Conservation (phyloP, 2,797 vertebrate species). For the Pangasius krempfi region DNA sequence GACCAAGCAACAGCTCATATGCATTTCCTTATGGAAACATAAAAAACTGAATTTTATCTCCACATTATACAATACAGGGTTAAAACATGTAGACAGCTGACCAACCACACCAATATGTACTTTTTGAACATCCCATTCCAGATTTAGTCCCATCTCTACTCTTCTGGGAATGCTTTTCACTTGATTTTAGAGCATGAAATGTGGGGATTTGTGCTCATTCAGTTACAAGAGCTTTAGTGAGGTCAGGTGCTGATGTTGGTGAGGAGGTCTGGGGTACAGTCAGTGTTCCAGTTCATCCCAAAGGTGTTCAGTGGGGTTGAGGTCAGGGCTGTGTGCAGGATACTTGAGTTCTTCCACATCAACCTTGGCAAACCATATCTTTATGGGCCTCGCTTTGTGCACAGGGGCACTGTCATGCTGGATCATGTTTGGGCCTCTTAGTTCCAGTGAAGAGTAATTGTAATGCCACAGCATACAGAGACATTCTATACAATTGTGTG, state of each 20-base stretch:
- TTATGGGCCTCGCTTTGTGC: neutral
- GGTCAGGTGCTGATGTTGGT: neutral
- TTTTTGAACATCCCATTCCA: neutral
- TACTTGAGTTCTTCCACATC: too few species aligned
- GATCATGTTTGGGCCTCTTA: neutral
- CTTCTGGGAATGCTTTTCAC: neutral
- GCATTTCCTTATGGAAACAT: neutral
- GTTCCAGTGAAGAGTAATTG: neutral
- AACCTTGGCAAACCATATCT: neutral
- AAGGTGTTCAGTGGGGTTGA: neutral
- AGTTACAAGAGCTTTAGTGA: neutral
- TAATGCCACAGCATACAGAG: neutral
- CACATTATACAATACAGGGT: neutral
- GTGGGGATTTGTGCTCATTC: neutral
- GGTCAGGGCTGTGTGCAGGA: neutral
- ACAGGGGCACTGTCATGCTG: neutral
- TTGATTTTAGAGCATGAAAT: neutral
- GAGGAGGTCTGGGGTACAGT: neutral
- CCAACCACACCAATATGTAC: neutral
- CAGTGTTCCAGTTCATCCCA: neutral
- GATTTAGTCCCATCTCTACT: neutral
- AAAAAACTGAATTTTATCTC: neutral
- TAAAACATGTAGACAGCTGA: neutral
- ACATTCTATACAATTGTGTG: neutral
- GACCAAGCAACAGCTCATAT: neutral